phyloP scores from a whole-genome alignment of 2,797 vertebrate genomes.

The Lacerta viridis region DNA sequence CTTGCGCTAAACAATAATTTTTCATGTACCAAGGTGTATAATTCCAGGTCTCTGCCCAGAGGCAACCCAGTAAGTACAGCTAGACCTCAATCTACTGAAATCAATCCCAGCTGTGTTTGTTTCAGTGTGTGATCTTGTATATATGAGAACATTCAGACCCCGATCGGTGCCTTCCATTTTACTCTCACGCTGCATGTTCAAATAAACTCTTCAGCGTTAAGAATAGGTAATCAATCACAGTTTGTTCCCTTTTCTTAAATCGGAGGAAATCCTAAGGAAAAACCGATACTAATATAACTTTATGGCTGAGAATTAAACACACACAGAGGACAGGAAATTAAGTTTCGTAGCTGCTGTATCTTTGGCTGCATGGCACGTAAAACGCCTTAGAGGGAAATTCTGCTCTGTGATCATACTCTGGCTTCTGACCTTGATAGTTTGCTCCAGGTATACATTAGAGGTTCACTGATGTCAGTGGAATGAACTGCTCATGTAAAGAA shows the following conservation, averaged over 20 bases:
- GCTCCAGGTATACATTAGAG: not conserved
- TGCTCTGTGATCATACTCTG: constrained; percentile 18
- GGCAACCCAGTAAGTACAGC: not conserved
- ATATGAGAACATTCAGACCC: rapidly evolving
- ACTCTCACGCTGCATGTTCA: not conserved
- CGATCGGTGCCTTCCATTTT: constrained; percentile 16
- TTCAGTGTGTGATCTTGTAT: not conserved
- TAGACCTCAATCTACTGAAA: not conserved
- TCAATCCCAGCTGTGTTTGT: constrained; percentile 19
- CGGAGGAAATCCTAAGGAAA: constrained; percentile 53
- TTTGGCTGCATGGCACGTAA: constrained; percentile 18
- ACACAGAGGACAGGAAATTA: constrained; percentile 28
- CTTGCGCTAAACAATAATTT: not conserved
- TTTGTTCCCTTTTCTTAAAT: constrained; percentile 19
- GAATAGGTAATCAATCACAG: not conserved
- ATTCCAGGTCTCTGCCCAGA: constrained; percentile 4
- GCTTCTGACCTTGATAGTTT: constrained; percentile 26
- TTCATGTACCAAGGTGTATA: constrained; percentile 1
- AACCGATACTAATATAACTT: constrained; percentile 7
- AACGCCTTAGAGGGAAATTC: constrained; percentile 39
- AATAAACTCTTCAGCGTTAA: constrained; percentile 13
- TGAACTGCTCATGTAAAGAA: not conserved
- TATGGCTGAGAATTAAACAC: not conserved
- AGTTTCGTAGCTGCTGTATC: constrained; percentile 40
- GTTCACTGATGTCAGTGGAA: constrained; percentile 14